A percentile compares a stretch with the other conserved stretches of the same genome.
Conservation (phyloP, 2,113 vertebrate species). For the Platichthys stellatus region DNA sequence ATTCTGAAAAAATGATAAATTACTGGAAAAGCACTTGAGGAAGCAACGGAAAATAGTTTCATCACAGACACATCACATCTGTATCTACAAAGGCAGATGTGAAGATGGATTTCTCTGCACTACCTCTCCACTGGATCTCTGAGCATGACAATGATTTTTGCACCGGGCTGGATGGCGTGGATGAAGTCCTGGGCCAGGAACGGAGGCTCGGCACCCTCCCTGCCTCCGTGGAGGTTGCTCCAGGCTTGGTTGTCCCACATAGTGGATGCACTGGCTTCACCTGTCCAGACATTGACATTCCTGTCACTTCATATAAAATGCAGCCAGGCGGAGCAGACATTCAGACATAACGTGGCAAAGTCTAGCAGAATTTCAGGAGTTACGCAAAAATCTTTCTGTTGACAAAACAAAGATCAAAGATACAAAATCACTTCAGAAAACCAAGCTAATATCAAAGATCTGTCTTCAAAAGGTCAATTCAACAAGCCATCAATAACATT, state of each 20-base stretch:
- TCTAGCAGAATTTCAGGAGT: not conserved
- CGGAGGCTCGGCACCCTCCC: conserved; percentile 84
- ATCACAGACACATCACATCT: not conserved
- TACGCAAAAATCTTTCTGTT: too few relatives aligned
- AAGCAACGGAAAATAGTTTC: not conserved
- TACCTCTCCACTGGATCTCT: conserved; percentile 95
- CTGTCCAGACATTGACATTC: conserved; percentile 71
- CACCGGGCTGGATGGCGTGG: conserved; percentile 89
- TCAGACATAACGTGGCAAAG: too few relatives aligned
- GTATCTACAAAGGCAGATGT: not conserved
- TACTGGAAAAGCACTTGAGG: not conserved
- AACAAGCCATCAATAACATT: too few relatives aligned
- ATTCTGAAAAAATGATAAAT: conserved; percentile 4
- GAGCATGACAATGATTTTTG: conserved; percentile 93
- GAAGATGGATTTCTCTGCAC: not conserved
- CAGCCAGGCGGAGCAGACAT: not conserved
- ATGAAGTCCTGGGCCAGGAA: conserved; percentile 94
- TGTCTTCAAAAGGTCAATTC: too few relatives aligned
- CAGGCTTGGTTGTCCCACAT: conserved; percentile 98
- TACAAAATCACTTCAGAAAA: too few relatives aligned
- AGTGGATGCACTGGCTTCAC: conserved; percentile 95
- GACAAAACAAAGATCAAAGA: too few relatives aligned
- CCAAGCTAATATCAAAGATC: too few relatives aligned
- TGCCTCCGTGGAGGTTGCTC: conserved; percentile 87
- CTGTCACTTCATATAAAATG: conserved; percentile 23